These are phyloP conservation scores for Aspiorhynchus laticeps DNA, from an alignment of 2,113 vertebrate species.

Conservation along the genomic window DNA sequence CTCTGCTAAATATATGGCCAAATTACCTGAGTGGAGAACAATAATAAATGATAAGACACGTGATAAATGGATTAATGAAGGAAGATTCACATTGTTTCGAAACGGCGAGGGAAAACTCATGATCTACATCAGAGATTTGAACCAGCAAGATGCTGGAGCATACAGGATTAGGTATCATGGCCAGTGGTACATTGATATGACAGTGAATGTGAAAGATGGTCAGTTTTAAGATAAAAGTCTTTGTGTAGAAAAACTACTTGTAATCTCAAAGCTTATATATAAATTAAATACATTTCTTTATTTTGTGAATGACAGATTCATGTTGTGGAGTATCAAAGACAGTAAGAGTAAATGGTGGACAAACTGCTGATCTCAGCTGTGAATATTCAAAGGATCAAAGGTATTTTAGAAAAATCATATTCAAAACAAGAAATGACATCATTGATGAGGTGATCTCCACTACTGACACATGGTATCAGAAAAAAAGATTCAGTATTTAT, in stretches of 20 bases:
- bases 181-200: not conserved
- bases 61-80: not conserved
- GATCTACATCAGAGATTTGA: not conserved
- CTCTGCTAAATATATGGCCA: not conserved
- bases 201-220: not conserved
- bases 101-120: not conserved
- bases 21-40: not conserved
- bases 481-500: not conserved
- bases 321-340: not conserved
- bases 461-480: not conserved
- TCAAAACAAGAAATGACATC: not conserved
- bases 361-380: not conserved
- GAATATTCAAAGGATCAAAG: not conserved
- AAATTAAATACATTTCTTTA: not conserved
- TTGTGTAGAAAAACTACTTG: not conserved
- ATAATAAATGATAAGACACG: not conserved
- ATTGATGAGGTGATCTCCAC: not conserved
- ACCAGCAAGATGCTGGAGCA: rapidly evolving
- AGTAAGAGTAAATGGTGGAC: not conserved
- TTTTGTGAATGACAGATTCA: not conserved
- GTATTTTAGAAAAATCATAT: not conserved
- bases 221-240: not conserved
- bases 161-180: not conserved
- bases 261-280: not conserved
- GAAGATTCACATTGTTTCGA: not conserved